phyloP scores from a whole-genome alignment of 2,888 invertebrate genomes.

The Oxyteleia sp. region DNA sequence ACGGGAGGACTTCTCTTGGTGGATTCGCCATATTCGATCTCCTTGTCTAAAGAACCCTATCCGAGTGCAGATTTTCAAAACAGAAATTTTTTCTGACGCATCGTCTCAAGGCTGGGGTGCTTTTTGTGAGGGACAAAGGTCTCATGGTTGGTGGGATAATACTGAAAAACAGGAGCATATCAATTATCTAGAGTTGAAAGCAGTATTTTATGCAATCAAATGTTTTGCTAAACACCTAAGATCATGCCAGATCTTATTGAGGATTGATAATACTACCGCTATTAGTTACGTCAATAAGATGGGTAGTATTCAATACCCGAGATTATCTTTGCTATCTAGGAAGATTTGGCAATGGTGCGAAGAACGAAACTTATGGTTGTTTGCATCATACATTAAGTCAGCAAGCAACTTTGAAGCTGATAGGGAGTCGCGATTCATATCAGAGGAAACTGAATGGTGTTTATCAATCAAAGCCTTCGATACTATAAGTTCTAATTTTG shows the following conservation, averaged over 20 bases:
- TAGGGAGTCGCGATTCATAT: not conserved
- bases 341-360: not conserved
- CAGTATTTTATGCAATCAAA: not conserved
- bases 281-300: not conserved
- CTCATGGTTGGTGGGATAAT: slow-evolving; percentile 68
- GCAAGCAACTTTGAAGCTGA: not conserved
- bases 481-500: not conserved
- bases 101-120: slow-evolving; percentile 73
- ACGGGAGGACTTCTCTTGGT: slow-evolving; percentile 49
- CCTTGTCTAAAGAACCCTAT: slow-evolving; percentile 3
- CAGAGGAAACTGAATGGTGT: not conserved
- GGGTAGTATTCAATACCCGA: not conserved
- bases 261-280: slow-evolving; percentile 9
- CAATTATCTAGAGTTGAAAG: slow-evolving; percentile 31
- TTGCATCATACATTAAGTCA: not conserved
- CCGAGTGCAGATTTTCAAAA: not conserved
- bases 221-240: slow-evolving; percentile 49
- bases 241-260: slow-evolving; percentile 4
- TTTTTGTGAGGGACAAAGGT: not conserved
- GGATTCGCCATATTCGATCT: slow-evolving; percentile 28
- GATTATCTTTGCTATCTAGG: not conserved
- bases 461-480: not conserved
- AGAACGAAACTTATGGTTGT: not conserved
- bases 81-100: slow-evolving; percentile 58
- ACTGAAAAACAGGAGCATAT: slow-evolving; percentile 57